Conservation (phyloP, 1,140 invertebrate species). For the Drosophila ficusphila region DNA sequence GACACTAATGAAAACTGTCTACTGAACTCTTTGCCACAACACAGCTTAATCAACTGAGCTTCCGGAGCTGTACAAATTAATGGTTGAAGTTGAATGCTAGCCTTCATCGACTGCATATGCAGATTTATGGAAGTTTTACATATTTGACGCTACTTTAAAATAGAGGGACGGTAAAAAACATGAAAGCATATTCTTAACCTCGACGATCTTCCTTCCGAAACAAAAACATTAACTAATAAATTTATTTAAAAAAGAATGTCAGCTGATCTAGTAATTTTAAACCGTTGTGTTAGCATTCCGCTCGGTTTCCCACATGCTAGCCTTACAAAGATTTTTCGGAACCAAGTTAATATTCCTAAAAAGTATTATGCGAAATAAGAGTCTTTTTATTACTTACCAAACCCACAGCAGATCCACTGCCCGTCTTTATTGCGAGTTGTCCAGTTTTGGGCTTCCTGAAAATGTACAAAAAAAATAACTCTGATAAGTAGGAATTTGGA, state of each 20-base stretch:
- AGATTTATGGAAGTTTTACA: conserved; percentile 11
- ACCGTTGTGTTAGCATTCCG: too few species aligned
- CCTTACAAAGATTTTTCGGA: too few species aligned
- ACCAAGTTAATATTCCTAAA: too few species aligned
- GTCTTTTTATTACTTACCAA: conserved; percentile 48
- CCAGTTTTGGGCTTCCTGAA: conserved; percentile 58
- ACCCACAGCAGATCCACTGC: conserved; percentile 4
- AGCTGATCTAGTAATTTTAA: conserved; percentile 38
- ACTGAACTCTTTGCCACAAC: conserved; percentile 30
- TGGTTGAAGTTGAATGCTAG: conserved; percentile 14
- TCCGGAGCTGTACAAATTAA: conserved; percentile 13
- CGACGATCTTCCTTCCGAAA: background rate
- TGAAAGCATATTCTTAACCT: background rate
- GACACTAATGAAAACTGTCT: background rate
- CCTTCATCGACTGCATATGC: background rate
- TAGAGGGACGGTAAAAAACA: conserved; percentile 1
- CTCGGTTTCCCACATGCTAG: too few species aligned
- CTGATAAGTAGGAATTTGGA: conserved; percentile 3
- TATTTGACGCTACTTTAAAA: background rate
- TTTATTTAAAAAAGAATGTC: conserved; percentile 36
- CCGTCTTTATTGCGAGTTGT: conserved; percentile 31
- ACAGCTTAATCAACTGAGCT: conserved; percentile 28
- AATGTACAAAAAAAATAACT: conserved; percentile 16
- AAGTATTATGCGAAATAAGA: too few species aligned
- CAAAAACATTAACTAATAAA: conserved; percentile 46